These are phyloP conservation scores for Tenebrio molitor DNA, from an alignment of 1,140 invertebrate genomes.

Conservation along the genomic window DNA sequence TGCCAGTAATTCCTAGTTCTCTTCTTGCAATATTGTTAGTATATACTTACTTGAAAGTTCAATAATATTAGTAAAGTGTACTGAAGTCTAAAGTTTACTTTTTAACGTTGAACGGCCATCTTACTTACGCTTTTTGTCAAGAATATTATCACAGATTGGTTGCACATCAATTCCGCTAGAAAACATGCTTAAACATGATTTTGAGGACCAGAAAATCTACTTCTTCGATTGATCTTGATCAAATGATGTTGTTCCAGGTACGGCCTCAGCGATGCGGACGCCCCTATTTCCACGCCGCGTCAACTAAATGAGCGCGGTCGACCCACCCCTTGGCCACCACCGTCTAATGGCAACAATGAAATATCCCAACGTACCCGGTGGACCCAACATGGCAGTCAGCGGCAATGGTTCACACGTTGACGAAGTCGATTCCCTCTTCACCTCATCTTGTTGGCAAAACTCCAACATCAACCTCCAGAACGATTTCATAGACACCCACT, in stretches of 20 bases:
- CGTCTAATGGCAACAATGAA: conserved; percentile 65
- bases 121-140: no score
- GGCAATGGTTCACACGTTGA: conserved; percentile 65
- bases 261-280: conserved; percentile 10
- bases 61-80: no score
- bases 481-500: conserved; percentile 64
- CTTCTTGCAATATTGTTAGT: no score
- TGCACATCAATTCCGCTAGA: no score
- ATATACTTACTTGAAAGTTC: no score
- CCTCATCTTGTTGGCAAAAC: conserved; percentile 64
- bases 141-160: no score
- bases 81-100: no score
- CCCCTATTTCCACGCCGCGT: conserved; percentile 12
- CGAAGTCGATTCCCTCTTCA: conserved; percentile 65
- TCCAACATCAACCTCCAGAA: conserved; percentile 56
- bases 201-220: no score
- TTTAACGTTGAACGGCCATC: no score
- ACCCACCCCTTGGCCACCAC: conserved; percentile 1
- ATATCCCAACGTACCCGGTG: conserved; percentile 66
- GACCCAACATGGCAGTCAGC: conserved; percentile 64
- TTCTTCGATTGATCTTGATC: no score
- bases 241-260: conserved; percentile 8
- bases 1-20: no score
- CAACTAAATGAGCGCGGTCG: neutral
- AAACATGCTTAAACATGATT: no score